Evolutionary conservation across 1,140 invertebrate genomes (phyloP), one percentile per base, ranked within the genome.

Genomic region (Macrostomum lignano): DNA sequence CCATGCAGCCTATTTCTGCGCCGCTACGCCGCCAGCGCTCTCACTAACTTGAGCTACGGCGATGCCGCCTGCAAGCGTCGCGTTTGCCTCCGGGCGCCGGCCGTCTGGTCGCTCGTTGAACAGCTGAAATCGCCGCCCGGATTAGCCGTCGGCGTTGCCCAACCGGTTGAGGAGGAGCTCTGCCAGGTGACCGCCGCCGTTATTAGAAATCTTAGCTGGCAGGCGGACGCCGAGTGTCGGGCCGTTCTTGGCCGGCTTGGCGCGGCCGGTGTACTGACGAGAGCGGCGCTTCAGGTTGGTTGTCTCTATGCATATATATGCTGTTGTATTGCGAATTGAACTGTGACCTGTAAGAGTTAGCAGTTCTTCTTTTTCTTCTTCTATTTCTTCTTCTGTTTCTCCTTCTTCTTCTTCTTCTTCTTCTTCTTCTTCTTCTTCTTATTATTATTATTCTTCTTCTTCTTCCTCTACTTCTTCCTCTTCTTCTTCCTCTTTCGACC

Each of bases 31-130:
- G 74, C 81, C 29, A 91, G 88, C 79, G 76, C 81, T 1, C 53
- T 94, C n/a, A 93, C 82, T 0, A 93, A 94, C 55, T 60, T 93
- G 1, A 91, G 82, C 0, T 88, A 88, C 49, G 81, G 82, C 10
- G 79, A 91, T 56, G 74, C 77, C 19, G 76, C 74, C 39, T 91
- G 88, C 51, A 93, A 94, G 52, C 14, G 14, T 5, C 9, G 15
- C 5, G 7, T 28, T 15, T 28, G 26, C 19, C 19, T 17, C 5
- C 15, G 15, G 5, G 14, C 26, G 7, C 26, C 26, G 4, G 26
- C 19, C 19, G 14, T 93, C 72, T 65, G 69, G 44, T 71, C 74
- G 9, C 62, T 94, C 31, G 76, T 86, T 9, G 68, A 71, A 22
- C 79, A 88, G 58, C 55, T 94, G 33, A 65, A 69, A 28, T 28